phyloP scores from a whole-genome alignment of 2,113 vertebrate species.

The Dunckerocampus dactyliophorus region DNA sequence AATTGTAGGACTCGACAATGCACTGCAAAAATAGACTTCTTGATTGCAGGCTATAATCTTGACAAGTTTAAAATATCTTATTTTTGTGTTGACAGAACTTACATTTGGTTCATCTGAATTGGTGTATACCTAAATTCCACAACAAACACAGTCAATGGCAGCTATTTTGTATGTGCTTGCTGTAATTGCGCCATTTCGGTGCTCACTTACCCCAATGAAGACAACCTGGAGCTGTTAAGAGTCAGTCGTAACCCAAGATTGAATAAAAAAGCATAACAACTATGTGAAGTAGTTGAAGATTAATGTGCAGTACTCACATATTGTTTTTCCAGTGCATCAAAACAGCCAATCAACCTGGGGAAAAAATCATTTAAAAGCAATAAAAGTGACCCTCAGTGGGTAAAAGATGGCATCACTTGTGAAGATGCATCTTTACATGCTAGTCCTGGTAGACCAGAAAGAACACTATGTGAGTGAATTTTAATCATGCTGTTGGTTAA shows the following conservation, averaged over 20 bases:
- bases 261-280: not conserved
- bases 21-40: constrained; percentile 71
- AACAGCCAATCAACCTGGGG: constrained; percentile 91
- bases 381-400: not conserved
- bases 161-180: not conserved
- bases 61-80: not conserved
- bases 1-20: constrained; percentile 91
- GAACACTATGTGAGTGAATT: not conserved
- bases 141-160: not conserved
- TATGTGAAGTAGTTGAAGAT: not conserved
- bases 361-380: constrained; percentile 8
- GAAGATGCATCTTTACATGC: not conserved
- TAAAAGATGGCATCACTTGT: not conserved
- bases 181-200: not conserved
- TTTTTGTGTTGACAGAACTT: constrained; percentile 40
- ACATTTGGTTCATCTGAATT: constrained; percentile 71
- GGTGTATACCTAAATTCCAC: constrained; percentile 66
- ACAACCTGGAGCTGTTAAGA: constrained; percentile 71
- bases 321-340: constrained; percentile 91
- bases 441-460: not conserved
- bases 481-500: too few species aligned
- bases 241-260: not conserved
- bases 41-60: not conserved
- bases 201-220: constrained; percentile 72
- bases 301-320: constrained; percentile 79